These are phyloP conservation scores for Ctenodactylus gundi DNA, from an alignment of 2,113 vertebrate species.

Conservation along the genomic window DNA sequence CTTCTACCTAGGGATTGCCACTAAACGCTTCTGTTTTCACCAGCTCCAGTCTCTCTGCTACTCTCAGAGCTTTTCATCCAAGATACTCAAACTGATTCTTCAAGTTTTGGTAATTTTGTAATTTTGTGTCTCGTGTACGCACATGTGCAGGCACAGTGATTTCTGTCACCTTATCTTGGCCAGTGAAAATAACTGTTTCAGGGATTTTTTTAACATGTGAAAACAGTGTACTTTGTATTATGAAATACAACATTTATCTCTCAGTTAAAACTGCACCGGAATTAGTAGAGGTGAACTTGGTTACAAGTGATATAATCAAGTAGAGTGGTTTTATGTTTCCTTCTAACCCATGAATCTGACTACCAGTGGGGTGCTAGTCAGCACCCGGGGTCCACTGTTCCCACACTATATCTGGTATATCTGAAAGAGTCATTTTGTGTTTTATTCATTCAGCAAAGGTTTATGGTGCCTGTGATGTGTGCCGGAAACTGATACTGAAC, in stretches of 20 bases:
- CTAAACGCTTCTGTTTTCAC: background rate
- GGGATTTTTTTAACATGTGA: background rate
- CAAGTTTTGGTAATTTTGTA: background rate
- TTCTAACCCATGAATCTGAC: background rate
- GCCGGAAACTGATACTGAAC: background rate
- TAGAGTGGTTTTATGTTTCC: background rate
- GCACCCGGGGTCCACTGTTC: background rate
- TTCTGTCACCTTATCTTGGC: background rate
- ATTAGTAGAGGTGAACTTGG: background rate
- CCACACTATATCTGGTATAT: background rate
- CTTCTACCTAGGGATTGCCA: background rate
- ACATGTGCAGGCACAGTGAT: background rate
- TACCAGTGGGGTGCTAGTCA: background rate
- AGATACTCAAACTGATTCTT: background rate
- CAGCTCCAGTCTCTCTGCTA: background rate
- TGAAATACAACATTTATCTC: background rate
- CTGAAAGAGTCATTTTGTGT: background rate
- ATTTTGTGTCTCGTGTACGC: background rate
- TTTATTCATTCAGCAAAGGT: background rate
- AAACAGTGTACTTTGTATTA: background rate
- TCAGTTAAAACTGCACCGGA: background rate
- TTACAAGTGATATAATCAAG: background rate
- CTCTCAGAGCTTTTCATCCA: background rate
- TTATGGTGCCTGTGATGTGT: background rate
- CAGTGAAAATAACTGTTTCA: background rate